Base-by-base conservation (phyloP, 2,888 invertebrate species). In the Nomada fabriciana region DNA sequence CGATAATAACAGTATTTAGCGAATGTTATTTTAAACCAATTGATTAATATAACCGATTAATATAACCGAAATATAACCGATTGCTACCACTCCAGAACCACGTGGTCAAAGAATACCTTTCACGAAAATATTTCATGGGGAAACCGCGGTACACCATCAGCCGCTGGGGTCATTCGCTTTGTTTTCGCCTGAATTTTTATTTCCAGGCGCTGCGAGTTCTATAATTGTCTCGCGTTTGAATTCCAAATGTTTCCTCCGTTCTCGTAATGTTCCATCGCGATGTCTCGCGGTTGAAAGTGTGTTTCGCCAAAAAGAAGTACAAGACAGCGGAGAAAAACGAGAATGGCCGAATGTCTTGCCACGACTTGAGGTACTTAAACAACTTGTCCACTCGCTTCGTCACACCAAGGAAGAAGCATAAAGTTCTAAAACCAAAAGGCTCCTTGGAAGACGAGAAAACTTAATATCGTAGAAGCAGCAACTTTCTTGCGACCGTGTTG, bases 181-280 rank as follows among this genome's bases (percentile, higher is more conserved):
- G 42, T 71, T 74, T 60, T 47, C 18, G 9, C 47, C 20, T 18
- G 42, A 25, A 61, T 11, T 61, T 61, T 71, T 52, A 57, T 78
- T 71, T 67, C 78, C 4, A 42, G 53, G 47, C n/a, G 20, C 50
- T 43, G 13, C 25, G 47, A 15, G n/a, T 2, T 18, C 11, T 13
- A 9, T 63, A 60, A 73, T 77, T 43, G 60, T 29, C 47, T 78
- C 60, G 42, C 60, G 60, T 73, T 67, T 67, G 77, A 78, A 74
- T 78, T 68, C 61, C 61, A 78, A 78, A 78, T 61, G 64, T 47
- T 57, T 71, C 52, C 43, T 7, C 23, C 15, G 15, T 23, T 36
- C 42, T 42, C 53, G 71, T 76, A 71, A 70, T 60, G 65, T 13
- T 53, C 78, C 18, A 10, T 29, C n/a, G 20, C 15, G 52, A 29